Evolutionary conservation across 2,888 invertebrate species (phyloP).

Genomic region (Chironomus tentans): DNA sequence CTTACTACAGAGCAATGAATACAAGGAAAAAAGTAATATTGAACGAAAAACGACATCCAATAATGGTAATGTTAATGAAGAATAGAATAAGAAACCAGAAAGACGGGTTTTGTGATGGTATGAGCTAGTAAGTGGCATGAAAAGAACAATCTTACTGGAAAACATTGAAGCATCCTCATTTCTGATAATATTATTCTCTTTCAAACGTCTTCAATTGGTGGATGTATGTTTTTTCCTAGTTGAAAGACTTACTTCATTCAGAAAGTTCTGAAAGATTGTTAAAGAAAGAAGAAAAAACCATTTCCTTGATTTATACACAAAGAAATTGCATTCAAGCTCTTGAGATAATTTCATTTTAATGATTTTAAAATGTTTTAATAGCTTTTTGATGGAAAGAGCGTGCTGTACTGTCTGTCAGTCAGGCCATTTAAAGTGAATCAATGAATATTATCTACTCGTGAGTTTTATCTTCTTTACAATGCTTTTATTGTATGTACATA

Average conservation of each 20-base stretch:
- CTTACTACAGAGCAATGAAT: neutral
- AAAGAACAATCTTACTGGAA: neutral
- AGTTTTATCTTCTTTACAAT: too few species aligned
- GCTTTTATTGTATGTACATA: too few species aligned
- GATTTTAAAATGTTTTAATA: neutral
- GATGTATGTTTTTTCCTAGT: neutral
- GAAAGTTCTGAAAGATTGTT: neutral
- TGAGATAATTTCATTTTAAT: slow-evolving; percentile 20
- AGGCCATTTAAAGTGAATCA: neutral
- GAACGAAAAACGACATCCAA: slow-evolving; percentile 14
- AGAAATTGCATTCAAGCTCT: slow-evolving; percentile 5
- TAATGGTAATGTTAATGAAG: slow-evolving; percentile 15
- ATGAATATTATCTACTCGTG: neutral
- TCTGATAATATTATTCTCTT: neutral
- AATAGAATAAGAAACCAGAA: neutral
- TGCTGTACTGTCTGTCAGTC: neutral
- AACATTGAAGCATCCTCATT: neutral
- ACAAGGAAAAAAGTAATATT: neutral
- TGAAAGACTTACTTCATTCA: neutral
- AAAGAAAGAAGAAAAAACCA: neutral
- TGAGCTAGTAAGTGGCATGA: neutral
- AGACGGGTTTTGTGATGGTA: neutral
- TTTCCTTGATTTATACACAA: slow-evolving; percentile 4
- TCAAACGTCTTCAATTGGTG: neutral
- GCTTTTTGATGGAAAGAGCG: slow-evolving; percentile 12